Evolutionary conservation across 2,797 vertebrate species (phyloP).

Genomic region (Sarcophilus harrisii): DNA sequence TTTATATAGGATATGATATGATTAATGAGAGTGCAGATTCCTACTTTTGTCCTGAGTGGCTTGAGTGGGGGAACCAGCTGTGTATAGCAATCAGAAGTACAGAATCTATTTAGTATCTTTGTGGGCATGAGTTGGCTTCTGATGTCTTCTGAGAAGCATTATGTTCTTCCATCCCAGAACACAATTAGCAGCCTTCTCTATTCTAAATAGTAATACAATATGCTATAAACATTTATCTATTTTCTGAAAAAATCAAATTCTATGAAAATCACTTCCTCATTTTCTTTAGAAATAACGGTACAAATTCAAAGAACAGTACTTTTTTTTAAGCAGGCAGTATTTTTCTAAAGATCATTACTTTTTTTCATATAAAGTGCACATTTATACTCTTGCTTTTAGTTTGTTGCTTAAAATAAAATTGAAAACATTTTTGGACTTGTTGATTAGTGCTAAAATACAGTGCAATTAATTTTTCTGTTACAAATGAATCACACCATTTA

Average conservation of each 20-base stretch:
- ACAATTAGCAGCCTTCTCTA: constrained; percentile 22
- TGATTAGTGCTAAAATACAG: constrained; percentile 16
- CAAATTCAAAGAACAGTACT: neutral
- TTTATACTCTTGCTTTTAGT: neutral
- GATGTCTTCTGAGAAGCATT: constrained; percentile 24
- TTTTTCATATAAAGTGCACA: neutral
- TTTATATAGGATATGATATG: neutral
- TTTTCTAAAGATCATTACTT: constrained; percentile 25
- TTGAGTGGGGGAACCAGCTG: constrained; percentile 1
- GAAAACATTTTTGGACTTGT: constrained; percentile 38
- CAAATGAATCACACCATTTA: constrained; percentile 32
- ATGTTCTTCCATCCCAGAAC: constrained; percentile 12
- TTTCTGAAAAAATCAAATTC: neutral
- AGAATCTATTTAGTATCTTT: neutral
- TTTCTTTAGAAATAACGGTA: neutral
- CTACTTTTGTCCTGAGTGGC: neutral
- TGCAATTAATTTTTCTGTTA: neutral
- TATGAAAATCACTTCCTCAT: neutral
- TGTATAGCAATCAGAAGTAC: constrained; percentile 14
- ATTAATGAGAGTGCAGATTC: neutral
- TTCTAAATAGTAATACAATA: neutral
- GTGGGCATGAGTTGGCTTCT: neutral
- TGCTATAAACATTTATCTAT: neutral
- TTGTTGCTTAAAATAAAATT: constrained; percentile 13
- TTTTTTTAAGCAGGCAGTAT: neutral